phyloP scores from a whole-genome alignment of 2,888 invertebrate genomes.

The Ennomos quercinarius region DNA sequence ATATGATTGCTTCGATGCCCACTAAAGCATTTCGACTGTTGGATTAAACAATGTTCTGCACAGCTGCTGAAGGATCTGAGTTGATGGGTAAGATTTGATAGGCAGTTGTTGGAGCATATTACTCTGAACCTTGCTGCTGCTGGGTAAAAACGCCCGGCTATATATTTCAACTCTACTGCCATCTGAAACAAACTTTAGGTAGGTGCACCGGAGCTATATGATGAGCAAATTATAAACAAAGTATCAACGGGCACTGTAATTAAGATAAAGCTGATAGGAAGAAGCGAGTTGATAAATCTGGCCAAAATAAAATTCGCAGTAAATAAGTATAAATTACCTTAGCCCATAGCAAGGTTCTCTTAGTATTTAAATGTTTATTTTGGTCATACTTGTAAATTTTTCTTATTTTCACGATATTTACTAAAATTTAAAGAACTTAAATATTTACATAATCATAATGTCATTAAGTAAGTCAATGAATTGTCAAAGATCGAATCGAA shows the following conservation, averaged over 20 bases:
- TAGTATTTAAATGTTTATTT: conserved; percentile 16
- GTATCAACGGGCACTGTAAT: no score
- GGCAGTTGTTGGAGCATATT: conserved; percentile 17
- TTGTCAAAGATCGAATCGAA: no score
- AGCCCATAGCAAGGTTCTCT: conserved; percentile 44
- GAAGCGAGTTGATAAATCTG: background rate
- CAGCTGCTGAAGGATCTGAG: conserved; percentile 18
- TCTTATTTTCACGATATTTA: background rate
- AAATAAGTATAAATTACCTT: conserved; percentile 28
- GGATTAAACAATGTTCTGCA: conserved; percentile 9
- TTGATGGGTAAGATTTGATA: conserved; percentile 8
- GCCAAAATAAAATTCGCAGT: conserved; percentile 5
- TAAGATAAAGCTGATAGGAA: no score
- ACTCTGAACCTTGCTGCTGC: conserved; percentile 39
- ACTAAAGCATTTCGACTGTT: conserved; percentile 22
- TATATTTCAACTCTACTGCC: conserved; percentile 56
- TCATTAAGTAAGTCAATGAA: no score
- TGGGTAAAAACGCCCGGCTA: conserved; percentile 45
- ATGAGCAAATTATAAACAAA: no score
- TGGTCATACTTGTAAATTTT: conserved; percentile 34
- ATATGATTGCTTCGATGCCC: conserved; percentile 6
- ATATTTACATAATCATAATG: no score
- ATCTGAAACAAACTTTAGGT: conserved; percentile 55
- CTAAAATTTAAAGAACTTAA: no score
- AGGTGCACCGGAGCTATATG: no score